Evolutionary conservation across 2,888 invertebrate species (phyloP), one percentile per base, ranked within the genome.

Genomic region (Hypercompe scribonia): DNA sequence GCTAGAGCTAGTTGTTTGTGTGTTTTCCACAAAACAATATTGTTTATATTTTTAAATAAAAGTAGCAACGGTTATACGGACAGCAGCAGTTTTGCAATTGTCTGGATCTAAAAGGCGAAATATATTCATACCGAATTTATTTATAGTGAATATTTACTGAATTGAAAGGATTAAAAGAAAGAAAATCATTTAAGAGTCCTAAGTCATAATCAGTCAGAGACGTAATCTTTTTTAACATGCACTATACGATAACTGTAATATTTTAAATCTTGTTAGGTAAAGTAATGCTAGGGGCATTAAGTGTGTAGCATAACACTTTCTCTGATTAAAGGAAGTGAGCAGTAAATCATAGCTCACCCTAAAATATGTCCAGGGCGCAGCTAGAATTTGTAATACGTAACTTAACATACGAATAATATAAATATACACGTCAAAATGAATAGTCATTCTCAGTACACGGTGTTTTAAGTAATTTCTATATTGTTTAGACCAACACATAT

Each of bases 271-370:
- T 21, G 39, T 7, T 69, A 72, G 72, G 58, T 64, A 69, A 73
- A 75, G 76, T 79, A 67, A 73, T 75, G 36, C 74, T 65, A 66
- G 74, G 58, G 67, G 70, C 70, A 78, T 83, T 78, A 83, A 83
- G 83, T 84, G 85, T 76, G 58, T 80, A 82, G 76, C 81, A 84
- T 81, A 88, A 89, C 91, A 90, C 88, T 90, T 89, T 91, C 85
- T 84, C 85, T 91, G 89, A 91, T 91, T 91, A 86, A 88, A 91
- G 90, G 91, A 90, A 91, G 87, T 85, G 85, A 85, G 82, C 80
- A 87, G 84, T 90, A 91, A 90, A 90, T 91, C 90, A 91, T 88
- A 88, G 76, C 89, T 85, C 89, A 83, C 91, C 91, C 90, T 87
- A 87, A 87, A 87, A 87, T 84, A 87, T 84, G 84, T 81, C 70